These are phyloP conservation scores for Gymnocheta viridis DNA, from an alignment of 2,888 invertebrate genomes.

Conservation along the genomic window DNA sequence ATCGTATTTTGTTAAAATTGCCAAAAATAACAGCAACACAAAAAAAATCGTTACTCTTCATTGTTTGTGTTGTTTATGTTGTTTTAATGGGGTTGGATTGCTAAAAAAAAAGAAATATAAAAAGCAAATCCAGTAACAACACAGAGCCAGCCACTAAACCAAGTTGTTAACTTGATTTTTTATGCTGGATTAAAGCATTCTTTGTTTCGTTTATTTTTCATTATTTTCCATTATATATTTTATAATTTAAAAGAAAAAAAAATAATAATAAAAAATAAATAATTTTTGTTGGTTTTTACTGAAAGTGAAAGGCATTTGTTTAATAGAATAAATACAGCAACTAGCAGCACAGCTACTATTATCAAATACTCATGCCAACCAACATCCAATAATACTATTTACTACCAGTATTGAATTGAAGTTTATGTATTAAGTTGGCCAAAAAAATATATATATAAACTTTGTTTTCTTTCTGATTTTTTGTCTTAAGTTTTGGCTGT, in stretches of 20 bases:
- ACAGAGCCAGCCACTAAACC: neutral
- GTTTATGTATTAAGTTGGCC: slow-evolving; percentile 28
- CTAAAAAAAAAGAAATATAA: neutral
- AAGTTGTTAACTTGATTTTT: slow-evolving; percentile 61
- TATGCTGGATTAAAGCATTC: slow-evolving; percentile 62
- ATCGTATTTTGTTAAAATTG: slow-evolving; percentile 66
- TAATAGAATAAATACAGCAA: slow-evolving; percentile 41
- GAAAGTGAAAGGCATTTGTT: slow-evolving; percentile 67
- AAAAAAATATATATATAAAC: neutral
- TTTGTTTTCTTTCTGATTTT: slow-evolving; percentile 42
- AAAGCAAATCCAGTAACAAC: neutral
- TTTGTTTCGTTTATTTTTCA: slow-evolving; percentile 36
- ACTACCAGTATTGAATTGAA: slow-evolving; percentile 48
- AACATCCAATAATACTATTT: neutral
- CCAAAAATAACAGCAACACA: slow-evolving; percentile 29
- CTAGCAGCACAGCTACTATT: neutral
- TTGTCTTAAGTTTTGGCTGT: slow-evolving; percentile 3
- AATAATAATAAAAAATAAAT: neutral
- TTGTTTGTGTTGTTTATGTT: slow-evolving; percentile 15
- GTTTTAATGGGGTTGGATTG: slow-evolving; percentile 18
- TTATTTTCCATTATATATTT: slow-evolving; percentile 19
- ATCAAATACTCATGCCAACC: neutral
- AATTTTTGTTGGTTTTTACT: slow-evolving; percentile 40
- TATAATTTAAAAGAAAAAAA: slow-evolving; percentile 10
- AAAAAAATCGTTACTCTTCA: slow-evolving; percentile 33